Evolutionary conservation across 2,888 invertebrate species (phyloP).

Genomic region (Lithophane socia): DNA sequence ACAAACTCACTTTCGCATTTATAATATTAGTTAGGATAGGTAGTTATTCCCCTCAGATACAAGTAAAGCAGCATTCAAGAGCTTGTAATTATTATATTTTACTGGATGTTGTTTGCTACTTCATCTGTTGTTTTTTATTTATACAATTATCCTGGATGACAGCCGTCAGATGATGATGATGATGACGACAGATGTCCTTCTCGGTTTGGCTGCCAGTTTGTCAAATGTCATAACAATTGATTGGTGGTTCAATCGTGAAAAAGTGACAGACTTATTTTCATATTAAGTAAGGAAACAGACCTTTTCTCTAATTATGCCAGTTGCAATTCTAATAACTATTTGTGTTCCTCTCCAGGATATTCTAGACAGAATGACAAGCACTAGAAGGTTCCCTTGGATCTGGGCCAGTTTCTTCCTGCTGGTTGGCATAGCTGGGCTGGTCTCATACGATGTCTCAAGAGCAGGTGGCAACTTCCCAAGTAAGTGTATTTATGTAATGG

Average conservation of each 20-base stretch:
- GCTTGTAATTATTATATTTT: neutral
- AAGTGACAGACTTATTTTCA: neutral
- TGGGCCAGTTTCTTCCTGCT: slow-evolving; percentile 91
- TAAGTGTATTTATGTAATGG: slow-evolving; percentile 79
- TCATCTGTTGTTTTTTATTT: neutral
- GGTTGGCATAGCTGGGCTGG: slow-evolving; percentile 90
- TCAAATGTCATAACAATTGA: neutral
- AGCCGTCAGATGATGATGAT: no score
- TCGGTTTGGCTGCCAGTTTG: no score
- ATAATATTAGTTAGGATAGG: no score
- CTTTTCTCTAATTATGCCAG: neutral
- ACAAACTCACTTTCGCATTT: no score
- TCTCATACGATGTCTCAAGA: slow-evolving; percentile 92
- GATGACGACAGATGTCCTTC: no score
- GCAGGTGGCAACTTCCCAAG: slow-evolving; percentile 93
- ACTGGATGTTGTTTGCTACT: neutral
- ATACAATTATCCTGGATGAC: no score
- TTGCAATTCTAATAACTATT: neutral
- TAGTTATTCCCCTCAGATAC: neutral
- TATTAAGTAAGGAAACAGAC: neutral
- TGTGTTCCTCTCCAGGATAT: slow-evolving; percentile 80
- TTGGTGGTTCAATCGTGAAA: neutral
- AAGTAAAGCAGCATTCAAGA: neutral
- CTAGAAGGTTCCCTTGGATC: slow-evolving; percentile 92
- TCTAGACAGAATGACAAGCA: slow-evolving; percentile 89